Conservation (phyloP, 2,888 invertebrate species). For the Pammene fasciana region DNA sequence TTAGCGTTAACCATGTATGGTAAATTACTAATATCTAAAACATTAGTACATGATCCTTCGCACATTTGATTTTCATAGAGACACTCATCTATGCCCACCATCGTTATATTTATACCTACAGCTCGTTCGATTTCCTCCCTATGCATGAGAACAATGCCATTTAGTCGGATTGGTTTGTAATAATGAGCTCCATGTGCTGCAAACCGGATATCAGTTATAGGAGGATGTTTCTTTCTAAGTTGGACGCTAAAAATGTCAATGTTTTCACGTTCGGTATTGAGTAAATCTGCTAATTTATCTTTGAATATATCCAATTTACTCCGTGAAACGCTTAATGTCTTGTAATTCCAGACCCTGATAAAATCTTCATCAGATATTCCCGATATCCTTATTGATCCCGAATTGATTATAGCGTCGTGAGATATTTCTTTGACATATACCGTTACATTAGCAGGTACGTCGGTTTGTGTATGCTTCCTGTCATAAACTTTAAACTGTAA, state of each 20-base stretch:
- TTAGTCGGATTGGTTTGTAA: conserved; percentile 96
- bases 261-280: conserved; percentile 93
- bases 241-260: conserved; percentile 99
- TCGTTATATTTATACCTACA: conserved; percentile 97
- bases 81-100: conserved; percentile 99
- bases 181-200: conserved; percentile 98
- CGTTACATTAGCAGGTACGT: conserved; percentile 98
- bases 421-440: conserved; percentile 97
- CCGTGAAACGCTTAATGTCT: conserved; percentile 91
- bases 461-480: conserved; percentile 96
- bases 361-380: conserved; percentile 98
- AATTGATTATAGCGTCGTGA: conserved; percentile 97
- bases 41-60: conserved; percentile 98
- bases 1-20: conserved; percentile 99
- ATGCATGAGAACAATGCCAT: conserved; percentile 96
- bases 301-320: conserved; percentile 96
- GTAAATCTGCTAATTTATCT: conserved; percentile 92
- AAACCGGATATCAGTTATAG: conserved; percentile 95
- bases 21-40: conserved; percentile 92
- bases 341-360: conserved; percentile 96
- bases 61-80: conserved; percentile 97
- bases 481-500: conserved; percentile 95
- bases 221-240: conserved; percentile 92
- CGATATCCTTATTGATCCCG: conserved; percentile 95
- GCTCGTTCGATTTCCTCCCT: conserved; percentile 96